Percentiles rank a stretch among this genome's conserved stretches.
Evolutionary conservation across 2,888 invertebrate genomes (phyloP).

Genomic region (Urechis unicinctus): DNA sequence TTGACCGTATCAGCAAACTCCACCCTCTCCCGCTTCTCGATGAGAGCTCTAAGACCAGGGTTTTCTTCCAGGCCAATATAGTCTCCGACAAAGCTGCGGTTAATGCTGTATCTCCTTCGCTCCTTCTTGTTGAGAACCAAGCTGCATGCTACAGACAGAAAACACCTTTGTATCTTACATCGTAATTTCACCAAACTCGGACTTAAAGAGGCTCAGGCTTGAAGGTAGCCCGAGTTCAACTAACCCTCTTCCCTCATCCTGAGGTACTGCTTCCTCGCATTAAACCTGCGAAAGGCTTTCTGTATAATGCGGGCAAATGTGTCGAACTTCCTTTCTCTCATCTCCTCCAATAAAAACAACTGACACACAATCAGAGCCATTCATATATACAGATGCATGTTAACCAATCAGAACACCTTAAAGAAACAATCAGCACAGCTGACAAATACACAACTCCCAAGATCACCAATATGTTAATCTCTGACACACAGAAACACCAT

Average conservation of each 20-base stretch:
- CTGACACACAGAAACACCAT: too few relatives aligned
- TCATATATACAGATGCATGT: too few relatives aligned
- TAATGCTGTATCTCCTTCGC: conserved; percentile 59
- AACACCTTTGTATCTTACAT: neutral
- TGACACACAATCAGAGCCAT: too few relatives aligned
- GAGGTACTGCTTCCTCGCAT: conserved; percentile 58
- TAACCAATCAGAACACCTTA: too few relatives aligned
- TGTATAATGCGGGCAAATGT: conserved; percentile 62
- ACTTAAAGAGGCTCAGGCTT: neutral
- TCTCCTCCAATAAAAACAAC: conserved; percentile 64
- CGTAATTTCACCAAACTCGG: neutral
- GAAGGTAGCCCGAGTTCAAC: neutral
- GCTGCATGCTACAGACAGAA: conserved; percentile 49
- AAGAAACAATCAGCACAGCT: too few relatives aligned
- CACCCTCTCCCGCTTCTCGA: conserved; percentile 62
- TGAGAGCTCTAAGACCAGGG: conserved; percentile 57
- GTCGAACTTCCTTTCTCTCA: conserved; percentile 63
- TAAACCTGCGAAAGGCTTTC: conserved; percentile 62
- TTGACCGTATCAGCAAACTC: conserved; percentile 62
- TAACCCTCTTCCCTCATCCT: conserved; percentile 58
- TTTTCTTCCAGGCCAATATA: conserved; percentile 63
- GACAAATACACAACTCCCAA: too few relatives aligned
- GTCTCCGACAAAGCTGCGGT: conserved; percentile 64
- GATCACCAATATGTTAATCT: too few relatives aligned
- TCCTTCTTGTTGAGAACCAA: conserved; percentile 59